Evolutionary conservation across 2,113 vertebrate species (phyloP).

Genomic region (Crotalus horridus): DNA sequence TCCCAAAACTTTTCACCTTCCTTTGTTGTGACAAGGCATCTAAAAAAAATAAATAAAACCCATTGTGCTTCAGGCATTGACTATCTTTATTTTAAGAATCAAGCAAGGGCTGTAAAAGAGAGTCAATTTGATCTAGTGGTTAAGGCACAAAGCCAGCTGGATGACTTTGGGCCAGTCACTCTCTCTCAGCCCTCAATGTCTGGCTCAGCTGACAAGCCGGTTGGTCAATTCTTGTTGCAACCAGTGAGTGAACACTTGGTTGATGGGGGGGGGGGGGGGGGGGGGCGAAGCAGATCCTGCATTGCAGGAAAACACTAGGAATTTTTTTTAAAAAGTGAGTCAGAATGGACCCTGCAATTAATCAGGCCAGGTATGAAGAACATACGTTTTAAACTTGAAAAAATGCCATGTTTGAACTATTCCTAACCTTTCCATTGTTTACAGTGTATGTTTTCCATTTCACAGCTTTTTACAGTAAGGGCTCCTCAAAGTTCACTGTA

Average conservation of each 20-base stretch:
- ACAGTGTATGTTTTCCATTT: background rate
- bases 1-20: background rate
- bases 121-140: background rate
- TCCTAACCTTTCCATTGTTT: background rate
- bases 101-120: background rate
- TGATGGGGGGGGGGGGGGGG: background rate
- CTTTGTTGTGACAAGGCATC: background rate
- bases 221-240: background rate
- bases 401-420: background rate
- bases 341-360: background rate
- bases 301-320: background rate
- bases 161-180: background rate
- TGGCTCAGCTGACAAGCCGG: background rate
- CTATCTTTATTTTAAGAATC: background rate
- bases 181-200: background rate
- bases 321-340: background rate
- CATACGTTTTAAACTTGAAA: background rate
- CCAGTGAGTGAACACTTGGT: background rate
- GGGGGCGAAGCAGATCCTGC: background rate
- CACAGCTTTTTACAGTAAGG: background rate
- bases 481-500: conserved; percentile 5
- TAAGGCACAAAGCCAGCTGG: background rate
- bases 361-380: background rate
- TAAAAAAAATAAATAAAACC: background rate
- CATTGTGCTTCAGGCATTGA: background rate